phyloP scores from a whole-genome alignment of 2,888 invertebrate species.

The Morpho helenor region DNA sequence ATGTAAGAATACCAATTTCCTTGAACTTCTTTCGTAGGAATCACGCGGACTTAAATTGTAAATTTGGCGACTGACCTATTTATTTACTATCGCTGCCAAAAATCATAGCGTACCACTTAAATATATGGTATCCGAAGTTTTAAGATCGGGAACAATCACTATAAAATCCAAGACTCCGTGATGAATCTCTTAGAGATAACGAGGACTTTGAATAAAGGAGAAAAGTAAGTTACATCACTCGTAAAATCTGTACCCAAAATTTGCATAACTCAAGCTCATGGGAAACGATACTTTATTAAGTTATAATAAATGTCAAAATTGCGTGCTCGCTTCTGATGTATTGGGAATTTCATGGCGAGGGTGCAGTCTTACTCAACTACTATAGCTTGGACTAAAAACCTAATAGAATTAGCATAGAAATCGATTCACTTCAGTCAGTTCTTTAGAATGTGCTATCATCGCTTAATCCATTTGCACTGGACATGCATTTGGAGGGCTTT shows the following conservation, averaged over 20 bases:
- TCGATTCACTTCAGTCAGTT: slow-evolving; percentile 44
- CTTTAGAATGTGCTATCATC: slow-evolving; percentile 48
- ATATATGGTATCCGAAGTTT: slow-evolving; percentile 10
- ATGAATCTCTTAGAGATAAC: slow-evolving; percentile 21
- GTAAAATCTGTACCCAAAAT: slow-evolving; percentile 21
- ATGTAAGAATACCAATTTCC: too few species aligned
- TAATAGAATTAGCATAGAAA: slow-evolving; percentile 64
- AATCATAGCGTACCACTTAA: slow-evolving; percentile 4
- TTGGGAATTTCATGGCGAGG: slow-evolving; percentile 10
- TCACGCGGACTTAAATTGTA: too few species aligned
- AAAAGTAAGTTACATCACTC: slow-evolving; percentile 22
- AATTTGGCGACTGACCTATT: too few species aligned
- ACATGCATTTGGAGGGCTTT: slow-evolving; percentile 30
- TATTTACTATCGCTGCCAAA: too few species aligned
- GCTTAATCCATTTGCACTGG: slow-evolving; percentile 60
- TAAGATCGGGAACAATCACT: slow-evolving; percentile 20
- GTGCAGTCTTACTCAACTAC: slow-evolving; percentile 19
- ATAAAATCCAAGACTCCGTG: slow-evolving; percentile 17
- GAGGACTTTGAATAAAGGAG: slow-evolving; percentile 19
- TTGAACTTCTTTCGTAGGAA: too few species aligned
- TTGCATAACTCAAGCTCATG: slow-evolving; percentile 9
- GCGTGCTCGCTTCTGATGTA: slow-evolving; percentile 12
- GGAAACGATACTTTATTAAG: slow-evolving; percentile 2
- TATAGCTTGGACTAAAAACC: slow-evolving; percentile 49
- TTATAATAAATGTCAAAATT: slow-evolving; percentile 13